phyloP scores from a whole-genome alignment of 92 coral and sea anemone species.

The Phenganax stokvisi region DNA sequence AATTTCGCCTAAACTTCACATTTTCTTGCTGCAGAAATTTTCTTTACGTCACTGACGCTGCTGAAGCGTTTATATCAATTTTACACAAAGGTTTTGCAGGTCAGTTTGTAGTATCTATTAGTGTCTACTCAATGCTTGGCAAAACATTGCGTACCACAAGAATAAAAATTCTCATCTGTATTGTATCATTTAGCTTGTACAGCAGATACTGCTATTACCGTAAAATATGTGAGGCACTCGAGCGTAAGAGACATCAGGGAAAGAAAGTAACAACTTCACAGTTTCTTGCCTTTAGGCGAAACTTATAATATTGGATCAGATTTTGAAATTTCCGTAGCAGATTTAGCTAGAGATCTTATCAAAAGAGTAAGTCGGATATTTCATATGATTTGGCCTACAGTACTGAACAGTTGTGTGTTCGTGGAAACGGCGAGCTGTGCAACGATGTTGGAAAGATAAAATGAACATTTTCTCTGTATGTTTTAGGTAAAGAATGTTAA shows the following conservation, averaged over 20 bases:
- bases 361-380: slow-evolving; percentile 14
- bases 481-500: slow-evolving; percentile 46
- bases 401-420: too few species aligned
- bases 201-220: too few species aligned
- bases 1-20: not conserved
- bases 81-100: slow-evolving; percentile 55
- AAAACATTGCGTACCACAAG: too few species aligned
- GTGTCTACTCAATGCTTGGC: too few species aligned
- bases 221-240: too few species aligned
- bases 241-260: too few species aligned
- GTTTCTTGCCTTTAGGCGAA: slow-evolving; percentile 40
- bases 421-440: too few species aligned
- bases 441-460: not conserved
- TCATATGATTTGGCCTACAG: not conserved
- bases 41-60: slow-evolving; percentile 55
- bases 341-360: slow-evolving; percentile 48
- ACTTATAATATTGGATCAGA: slow-evolving; percentile 57
- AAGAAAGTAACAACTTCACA: not conserved
- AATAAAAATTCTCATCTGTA: too few species aligned
- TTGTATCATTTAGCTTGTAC: too few species aligned
- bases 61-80: slow-evolving; percentile 52
- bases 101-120: slow-evolving; percentile 10
- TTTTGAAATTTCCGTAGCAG: slow-evolving; percentile 47
- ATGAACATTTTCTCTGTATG: not conserved
- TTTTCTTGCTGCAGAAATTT: slow-evolving; percentile 46